Evolutionary conservation across 2,888 invertebrate species (phyloP), one percentile per base, ranked within the genome.

Genomic region (Dascillus cervinus): DNA sequence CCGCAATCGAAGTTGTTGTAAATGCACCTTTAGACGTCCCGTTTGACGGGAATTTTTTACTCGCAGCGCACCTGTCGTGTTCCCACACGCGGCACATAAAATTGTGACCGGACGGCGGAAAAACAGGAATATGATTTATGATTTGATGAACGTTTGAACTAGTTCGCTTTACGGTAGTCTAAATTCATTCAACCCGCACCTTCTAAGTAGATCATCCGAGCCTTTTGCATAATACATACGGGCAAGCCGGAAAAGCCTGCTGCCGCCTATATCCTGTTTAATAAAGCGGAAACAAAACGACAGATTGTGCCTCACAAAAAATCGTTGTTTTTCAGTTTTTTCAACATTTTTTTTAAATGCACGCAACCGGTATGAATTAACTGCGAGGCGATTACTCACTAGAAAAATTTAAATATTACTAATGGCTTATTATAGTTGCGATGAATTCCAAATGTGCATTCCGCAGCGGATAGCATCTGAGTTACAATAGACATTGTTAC

Each of bases 201-300:
- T 17, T 17, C 8, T n/a, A n/a, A n/a, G 17, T 17, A 8, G 17
- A 17, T 17, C 17, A 8, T 8, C 4, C 5, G 4, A 17, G 17
- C 17, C 17, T 17, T 17, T 17, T 17, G 17, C 17, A 17, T 24
- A 23, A 10, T 40, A 35, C 46, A 43, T 48, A 46, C 49, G 48
- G 49, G 44, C 44, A 46, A 37, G 43, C 58, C 57, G 60, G 60
- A 60, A 60, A 55, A 51, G 49, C 52, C 54, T 49, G 50, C 52
- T 56, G 58, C 39, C 36, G 39, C 39, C 39, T 59, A 60, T 60
- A 59, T 60, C 57, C 60, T 58, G 60, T 53, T 55, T 56, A 59
- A 60, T 59, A 60, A 60, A 53, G 58, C 56, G 61, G 61, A 61
- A 61, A 58, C 43, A 39, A n/a, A n/a, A 42, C 52, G 47, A 54